These are phyloP conservation scores for Argyresthia albistria DNA, from an alignment of 2,888 invertebrate species.

Conservation along the genomic window DNA sequence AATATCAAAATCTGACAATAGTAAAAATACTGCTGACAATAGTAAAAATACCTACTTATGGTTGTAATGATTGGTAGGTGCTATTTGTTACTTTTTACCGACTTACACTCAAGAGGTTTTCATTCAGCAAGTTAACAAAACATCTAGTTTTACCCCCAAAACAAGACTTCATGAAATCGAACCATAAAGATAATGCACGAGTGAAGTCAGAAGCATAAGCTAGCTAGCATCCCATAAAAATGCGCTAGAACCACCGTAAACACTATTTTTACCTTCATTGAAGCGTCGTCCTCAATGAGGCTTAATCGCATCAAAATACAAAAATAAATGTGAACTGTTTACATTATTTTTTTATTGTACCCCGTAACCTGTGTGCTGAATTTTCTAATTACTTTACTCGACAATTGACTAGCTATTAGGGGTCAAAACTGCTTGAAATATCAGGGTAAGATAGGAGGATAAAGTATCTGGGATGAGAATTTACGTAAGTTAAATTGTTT, in stretches of 20 bases:
- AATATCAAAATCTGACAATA: no score
- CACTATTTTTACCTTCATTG: constrained; percentile 66
- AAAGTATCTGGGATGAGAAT: constrained; percentile 31
- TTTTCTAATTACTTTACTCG: constrained; percentile 39
- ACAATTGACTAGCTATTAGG: constrained; percentile 30
- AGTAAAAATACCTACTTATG: no score
- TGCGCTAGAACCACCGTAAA: constrained; percentile 48
- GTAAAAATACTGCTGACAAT: no score
- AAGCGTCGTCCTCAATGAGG: constrained; percentile 64
- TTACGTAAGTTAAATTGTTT: constrained; percentile 55
- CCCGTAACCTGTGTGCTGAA: constrained; percentile 53
- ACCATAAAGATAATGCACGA: no score
- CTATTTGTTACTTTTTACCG: no score
- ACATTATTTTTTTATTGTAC: constrained; percentile 46
- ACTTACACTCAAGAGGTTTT: no score
- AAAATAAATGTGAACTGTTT: constrained; percentile 58
- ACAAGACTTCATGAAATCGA: no score
- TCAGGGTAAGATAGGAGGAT: constrained; percentile 22
- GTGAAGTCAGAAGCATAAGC: no score
- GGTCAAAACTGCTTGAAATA: constrained; percentile 31
- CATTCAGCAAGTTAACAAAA: no score
- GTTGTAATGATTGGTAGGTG: no score
- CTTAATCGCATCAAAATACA: constrained; percentile 51
- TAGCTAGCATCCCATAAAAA: constrained; percentile 45
- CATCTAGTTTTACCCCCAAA: no score